Evolutionary conservation across 2,888 invertebrate species (phyloP).

Genomic region (Monochamus alternatus): DNA sequence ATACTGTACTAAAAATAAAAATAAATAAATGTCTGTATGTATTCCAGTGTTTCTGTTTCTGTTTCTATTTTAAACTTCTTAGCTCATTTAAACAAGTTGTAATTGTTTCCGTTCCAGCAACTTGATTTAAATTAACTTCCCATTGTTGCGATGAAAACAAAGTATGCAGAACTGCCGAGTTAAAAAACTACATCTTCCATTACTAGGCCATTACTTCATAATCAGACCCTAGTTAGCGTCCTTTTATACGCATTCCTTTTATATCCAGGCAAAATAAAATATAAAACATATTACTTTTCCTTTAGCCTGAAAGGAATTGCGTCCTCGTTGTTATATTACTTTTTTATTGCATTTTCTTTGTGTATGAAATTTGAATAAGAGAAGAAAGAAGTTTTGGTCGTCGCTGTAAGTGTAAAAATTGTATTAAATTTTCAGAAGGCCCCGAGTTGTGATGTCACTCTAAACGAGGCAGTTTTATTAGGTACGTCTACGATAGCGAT

Average conservation of each 20-base stretch:
- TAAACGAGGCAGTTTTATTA: conserved; percentile 46
- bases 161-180: background rate
- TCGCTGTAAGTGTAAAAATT: conserved; percentile 38
- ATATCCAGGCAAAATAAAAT: conserved; percentile 26
- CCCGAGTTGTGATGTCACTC: conserved; percentile 28
- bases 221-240: conserved; percentile 15
- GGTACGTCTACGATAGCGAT: conserved; percentile 45
- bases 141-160: background rate
- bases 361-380: conserved; percentile 38
- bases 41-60: background rate
- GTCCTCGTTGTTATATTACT: conserved; percentile 37
- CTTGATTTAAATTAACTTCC: background rate
- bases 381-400: conserved; percentile 35
- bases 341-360: conserved; percentile 42
- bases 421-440: conserved; percentile 42
- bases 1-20: too few relatives aligned
- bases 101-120: background rate
- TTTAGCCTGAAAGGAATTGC: conserved; percentile 29
- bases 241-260: conserved; percentile 14
- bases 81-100: background rate
- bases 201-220: conserved; percentile 13
- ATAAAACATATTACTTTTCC: conserved; percentile 30
- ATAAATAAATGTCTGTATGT: too few relatives aligned
- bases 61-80: background rate
- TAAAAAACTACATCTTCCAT: conserved; percentile 1